Base-by-base conservation (phyloP, 1,140 invertebrate genomes). In the Protaetia brevitarsis region DNA sequence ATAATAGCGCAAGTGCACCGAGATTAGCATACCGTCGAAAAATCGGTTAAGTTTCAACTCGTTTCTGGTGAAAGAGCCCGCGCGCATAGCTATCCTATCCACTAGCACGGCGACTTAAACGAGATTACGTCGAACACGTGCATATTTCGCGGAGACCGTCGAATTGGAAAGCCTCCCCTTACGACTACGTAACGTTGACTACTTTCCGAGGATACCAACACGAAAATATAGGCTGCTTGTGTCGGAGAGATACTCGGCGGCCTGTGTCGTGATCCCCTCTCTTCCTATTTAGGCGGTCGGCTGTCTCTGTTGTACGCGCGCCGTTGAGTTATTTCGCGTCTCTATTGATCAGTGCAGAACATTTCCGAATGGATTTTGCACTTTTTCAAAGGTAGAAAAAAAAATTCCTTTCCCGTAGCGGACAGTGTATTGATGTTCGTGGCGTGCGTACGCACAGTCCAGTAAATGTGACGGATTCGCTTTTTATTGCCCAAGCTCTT, bases 131-230 rank as follows among this genome's bases (percentile, higher is more conserved):
- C 56, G 28, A n/a, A 30, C 56, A 58, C 56, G 56, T 58, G 56
- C 56, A 58, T 28, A n/a, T 5, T 27, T 28, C 56, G 28, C 56
- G 56, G 26, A 30, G 56, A 45, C 19, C 41, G 41, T 21, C 41
- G 1, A 45, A n/a, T n/a, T 34, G 56, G 29, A 58, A 58, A 58
- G 29, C 26, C 56, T 28, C 56, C 56, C 56, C 28, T 28, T 28
- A 27, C 56, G 56, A 58, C n/a, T n/a, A 13, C 56, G n/a, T 58
- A 58, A 58, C 26, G 28, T 58, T 27, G 56, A 58, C 56, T 58
- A 30, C 56, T 58, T 58, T 10, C 56, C 23, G 16, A n/a, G 23
- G 56, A 58, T 30, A 58, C 3, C 23, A 21, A n/a, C 10, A 58
- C 28, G 56, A 58, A 58, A 58, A 58, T 58, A 58, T 58, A 58